These are phyloP conservation scores for Trypoxylon attenuatum DNA, from an alignment of 2,888 invertebrate genomes.

Conservation along the genomic window DNA sequence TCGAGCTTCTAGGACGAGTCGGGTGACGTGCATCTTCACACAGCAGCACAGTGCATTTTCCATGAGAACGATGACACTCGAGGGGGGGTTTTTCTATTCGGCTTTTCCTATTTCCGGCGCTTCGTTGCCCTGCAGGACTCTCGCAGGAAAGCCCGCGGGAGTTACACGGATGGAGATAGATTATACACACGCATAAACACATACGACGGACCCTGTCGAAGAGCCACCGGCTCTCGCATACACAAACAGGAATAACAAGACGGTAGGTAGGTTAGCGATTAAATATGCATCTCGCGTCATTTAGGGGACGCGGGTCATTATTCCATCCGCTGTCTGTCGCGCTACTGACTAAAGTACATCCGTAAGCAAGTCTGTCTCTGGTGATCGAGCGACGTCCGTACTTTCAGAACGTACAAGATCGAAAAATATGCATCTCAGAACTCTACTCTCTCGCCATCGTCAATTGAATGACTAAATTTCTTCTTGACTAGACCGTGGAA, in stretches of 20 bases:
- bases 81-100: conserved; percentile 7
- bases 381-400: conserved; percentile 30
- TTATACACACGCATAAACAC: conserved; percentile 14
- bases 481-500: too few species aligned
- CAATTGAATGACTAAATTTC: too few species aligned
- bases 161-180: too few species aligned
- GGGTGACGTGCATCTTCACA: neutral
- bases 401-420: conserved; percentile 5
- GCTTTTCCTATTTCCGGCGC: conserved; percentile 16
- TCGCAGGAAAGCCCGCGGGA: neutral
- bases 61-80: conserved; percentile 3
- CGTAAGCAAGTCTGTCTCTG: conserved; percentile 34
- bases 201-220: neutral
- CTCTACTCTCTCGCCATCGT: too few species aligned
- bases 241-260: conserved; percentile 54
- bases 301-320: conserved; percentile 66
- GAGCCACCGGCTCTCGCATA: conserved; percentile 47
- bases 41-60: neutral
- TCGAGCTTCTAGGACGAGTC: conserved; percentile 5
- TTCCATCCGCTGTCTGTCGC: conserved; percentile 64
- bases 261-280: conserved; percentile 57
- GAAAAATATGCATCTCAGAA: too few species aligned
- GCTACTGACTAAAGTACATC: conserved; percentile 46
- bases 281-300: conserved; percentile 70
- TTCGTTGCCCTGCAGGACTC: conserved; percentile 14